phyloP scores from a whole-genome alignment of 2,113 vertebrate genomes.

The Myrmecobius fasciatus region DNA sequence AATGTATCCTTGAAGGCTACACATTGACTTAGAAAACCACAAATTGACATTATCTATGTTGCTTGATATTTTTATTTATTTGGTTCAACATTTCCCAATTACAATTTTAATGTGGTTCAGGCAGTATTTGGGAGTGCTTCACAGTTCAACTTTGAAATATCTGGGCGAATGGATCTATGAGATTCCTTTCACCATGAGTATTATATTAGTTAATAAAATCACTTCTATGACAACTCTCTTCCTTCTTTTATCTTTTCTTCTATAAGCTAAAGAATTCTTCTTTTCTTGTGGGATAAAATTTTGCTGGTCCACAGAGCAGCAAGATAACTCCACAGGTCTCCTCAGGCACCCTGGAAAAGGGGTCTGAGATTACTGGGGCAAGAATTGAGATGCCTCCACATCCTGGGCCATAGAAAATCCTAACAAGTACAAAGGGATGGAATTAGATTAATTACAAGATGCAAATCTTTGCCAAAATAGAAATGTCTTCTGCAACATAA shows the following conservation, averaged over 20 bases:
- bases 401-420: neutral
- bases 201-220: neutral
- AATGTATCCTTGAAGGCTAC: neutral
- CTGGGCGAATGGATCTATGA: neutral
- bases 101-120: neutral
- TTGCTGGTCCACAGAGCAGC: neutral
- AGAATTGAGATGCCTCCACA: neutral
- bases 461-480: neutral
- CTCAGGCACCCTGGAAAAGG: neutral
- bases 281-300: constrained; percentile 24
- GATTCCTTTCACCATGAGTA: neutral
- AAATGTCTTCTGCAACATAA: constrained; percentile 17
- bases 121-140: neutral
- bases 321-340: neutral
- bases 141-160: neutral
- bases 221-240: neutral
- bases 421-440: neutral
- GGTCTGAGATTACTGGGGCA: too few species aligned
- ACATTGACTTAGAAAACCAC: neutral
- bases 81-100: neutral
- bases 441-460: neutral
- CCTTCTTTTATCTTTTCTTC: neutral
- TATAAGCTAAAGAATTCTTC: neutral
- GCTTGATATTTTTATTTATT: neutral
- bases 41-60: neutral